Percentiles rank a stretch among this genome's conserved stretches.
Evolutionary conservation across 30 jellyfish, hydroid and myxozoan genomes (phyloP).

Genomic region (Cassiopea andromeda): DNA sequence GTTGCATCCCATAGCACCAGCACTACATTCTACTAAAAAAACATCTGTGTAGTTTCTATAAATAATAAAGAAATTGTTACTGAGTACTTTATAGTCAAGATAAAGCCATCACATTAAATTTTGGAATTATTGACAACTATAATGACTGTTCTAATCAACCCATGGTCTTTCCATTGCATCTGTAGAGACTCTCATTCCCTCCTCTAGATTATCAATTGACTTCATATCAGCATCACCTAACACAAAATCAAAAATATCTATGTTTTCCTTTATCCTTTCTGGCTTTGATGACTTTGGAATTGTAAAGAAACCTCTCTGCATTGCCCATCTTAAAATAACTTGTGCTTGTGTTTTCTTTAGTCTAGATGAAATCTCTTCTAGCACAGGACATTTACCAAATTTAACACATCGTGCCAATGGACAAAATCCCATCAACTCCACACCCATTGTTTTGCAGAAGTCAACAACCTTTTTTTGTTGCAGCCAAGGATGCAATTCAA

Average conservation of each 20-base stretch:
- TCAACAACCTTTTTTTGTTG: slow-evolving; percentile 77
- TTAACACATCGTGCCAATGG: slow-evolving; percentile 91
- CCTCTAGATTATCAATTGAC: slow-evolving; percentile 63
- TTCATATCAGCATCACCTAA: slow-evolving; percentile 75
- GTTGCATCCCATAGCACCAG: no score
- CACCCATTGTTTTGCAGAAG: slow-evolving; percentile 61
- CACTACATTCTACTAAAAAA: no score
- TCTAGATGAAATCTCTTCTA: slow-evolving; percentile 62
- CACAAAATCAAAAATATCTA: slow-evolving; percentile 66
- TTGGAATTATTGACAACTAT: no score
- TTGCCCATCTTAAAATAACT: slow-evolving; percentile 82
- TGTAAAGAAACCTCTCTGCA: slow-evolving; percentile 75
- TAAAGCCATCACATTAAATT: no score
- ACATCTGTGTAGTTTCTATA: no score
- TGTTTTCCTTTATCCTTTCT: slow-evolving; percentile 80
- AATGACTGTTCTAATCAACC: slow-evolving; percentile 49
- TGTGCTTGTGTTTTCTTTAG: slow-evolving; percentile 81
- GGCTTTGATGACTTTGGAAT: slow-evolving; percentile 90
- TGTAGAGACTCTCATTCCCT: slow-evolving; percentile 73
- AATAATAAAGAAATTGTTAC: no score
- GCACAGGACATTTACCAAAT: slow-evolving; percentile 69
- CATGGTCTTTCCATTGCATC: slow-evolving; percentile 76
- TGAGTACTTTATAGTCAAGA: no score
- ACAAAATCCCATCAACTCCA: slow-evolving; percentile 90
- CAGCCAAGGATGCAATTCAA: slow-evolving; percentile 95